Base-by-base conservation (phyloP, 1,140 invertebrate genomes). In the Yoshiicerus persimilis region DNA sequence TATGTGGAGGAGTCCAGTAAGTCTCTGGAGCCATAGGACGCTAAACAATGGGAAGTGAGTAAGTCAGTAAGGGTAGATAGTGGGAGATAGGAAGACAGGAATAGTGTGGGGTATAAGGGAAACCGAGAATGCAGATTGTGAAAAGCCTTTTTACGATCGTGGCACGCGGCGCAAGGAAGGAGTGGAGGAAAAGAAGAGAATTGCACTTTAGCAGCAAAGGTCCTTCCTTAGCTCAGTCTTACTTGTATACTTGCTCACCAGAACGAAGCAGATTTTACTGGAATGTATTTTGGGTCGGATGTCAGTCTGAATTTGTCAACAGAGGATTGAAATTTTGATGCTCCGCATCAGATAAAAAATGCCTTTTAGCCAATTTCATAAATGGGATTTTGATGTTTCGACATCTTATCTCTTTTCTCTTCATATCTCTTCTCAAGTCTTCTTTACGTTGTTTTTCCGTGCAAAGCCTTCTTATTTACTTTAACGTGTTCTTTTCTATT, bases 341-440 rank as follows among this genome's bases (percentile, higher is more conserved):
- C 32, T 86, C 9, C 30, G 34, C 75, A 6, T 41, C 36, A 77
- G 88, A 87, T 87, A 89, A 84, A 89, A 88, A 89, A 89, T 89
- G 88, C 88, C 86, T 89, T 87, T 87, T 87, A 86, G 88, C 88
- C 88, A 87, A 87, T 89, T 89, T 89, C 86, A 85, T 83, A 87
- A 89, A 89, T 89, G 88, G 88, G 86, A 87, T 89, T 89, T 89
- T 89, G 88, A 89, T 89, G 88, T 89, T 89, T 89, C 88, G 27
- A 47, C 66, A 83, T 88, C 84, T 88, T 64, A 83, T 86, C 64
- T 36, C 20, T 27, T 11, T 16, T 8, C 8, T 34, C 34, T 64
- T 25, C 0, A 8, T 70, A 30, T 30, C 64, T 70, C 16, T 70
- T 70, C 66, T 30, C 30, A n/a, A 56, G n/a, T 56, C n/a, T 56